phyloP scores from a whole-genome alignment of 2,113 vertebrate species.

The Campylomormyrus numenius region DNA sequence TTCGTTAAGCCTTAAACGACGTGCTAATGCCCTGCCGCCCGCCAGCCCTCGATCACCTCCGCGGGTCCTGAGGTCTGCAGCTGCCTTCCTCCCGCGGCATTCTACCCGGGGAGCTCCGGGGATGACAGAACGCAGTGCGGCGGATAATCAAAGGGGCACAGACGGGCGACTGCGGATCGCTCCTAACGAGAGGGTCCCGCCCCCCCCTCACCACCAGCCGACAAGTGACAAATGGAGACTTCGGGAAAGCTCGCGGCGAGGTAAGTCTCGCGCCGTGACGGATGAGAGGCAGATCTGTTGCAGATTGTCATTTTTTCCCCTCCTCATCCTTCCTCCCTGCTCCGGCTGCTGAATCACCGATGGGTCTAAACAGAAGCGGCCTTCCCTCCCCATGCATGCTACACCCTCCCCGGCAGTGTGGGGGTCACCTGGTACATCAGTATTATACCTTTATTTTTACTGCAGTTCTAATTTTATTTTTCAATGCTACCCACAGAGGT shows the following conservation, averaged over 20 bases:
- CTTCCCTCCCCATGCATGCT: neutral
- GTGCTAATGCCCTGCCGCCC: neutral
- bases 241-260: neutral
- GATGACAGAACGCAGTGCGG: slow-evolving; percentile 16
- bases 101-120: slow-evolving; percentile 20
- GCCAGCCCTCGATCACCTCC: neutral
- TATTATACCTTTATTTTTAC: neutral
- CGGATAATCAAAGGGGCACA: slow-evolving; percentile 32
- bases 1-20: neutral
- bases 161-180: slow-evolving; percentile 22
- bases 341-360: neutral
- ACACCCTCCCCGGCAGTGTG: neutral
- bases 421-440: neutral
- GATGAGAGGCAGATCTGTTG: neutral
- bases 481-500: neutral
- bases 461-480: neutral
- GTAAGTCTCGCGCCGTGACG: neutral
- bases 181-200: slow-evolving; percentile 19
- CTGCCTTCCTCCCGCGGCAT: slow-evolving; percentile 23
- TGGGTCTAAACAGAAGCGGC: neutral
- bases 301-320: neutral
- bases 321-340: neutral
- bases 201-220: neutral
- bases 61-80: slow-evolving; percentile 12
- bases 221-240: neutral